A percentile compares a stretch with the other conserved stretches of the same genome.
phyloP scores from a whole-genome alignment of 2,113 vertebrate species.

The Sakesphorus luctuosus region DNA sequence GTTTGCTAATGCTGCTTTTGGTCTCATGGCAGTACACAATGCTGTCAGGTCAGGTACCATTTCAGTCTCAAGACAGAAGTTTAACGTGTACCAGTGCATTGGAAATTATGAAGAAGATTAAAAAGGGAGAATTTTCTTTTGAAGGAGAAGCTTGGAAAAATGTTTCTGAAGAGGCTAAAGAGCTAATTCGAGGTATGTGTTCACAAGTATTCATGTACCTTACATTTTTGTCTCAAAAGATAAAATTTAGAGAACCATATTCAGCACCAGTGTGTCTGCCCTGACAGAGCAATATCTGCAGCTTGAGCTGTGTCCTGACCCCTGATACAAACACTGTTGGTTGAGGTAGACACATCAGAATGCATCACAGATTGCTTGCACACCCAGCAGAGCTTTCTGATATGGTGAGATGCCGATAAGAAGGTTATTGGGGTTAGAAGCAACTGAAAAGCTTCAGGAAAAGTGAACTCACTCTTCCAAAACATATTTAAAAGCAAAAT shows the following conservation, averaged over 20 bases:
- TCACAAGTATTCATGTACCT: not conserved
- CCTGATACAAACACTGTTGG: not conserved
- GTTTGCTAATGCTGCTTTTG: slow-evolving; percentile 23
- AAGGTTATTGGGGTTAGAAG: not conserved
- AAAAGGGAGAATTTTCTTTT: slow-evolving; percentile 97
- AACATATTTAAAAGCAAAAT: not conserved
- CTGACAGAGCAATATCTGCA: not conserved
- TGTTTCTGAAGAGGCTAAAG: slow-evolving; percentile 95
- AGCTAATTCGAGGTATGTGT: slow-evolving; percentile 90
- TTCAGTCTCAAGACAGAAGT: slow-evolving; percentile 93
- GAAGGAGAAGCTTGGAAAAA: slow-evolving; percentile 96
- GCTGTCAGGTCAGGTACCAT: slow-evolving; percentile 97
- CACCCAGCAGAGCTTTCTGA: not conserved
- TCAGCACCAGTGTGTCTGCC: not conserved
- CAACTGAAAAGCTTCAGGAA: not conserved
- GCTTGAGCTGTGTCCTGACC: not conserved
- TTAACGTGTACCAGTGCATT: slow-evolving; percentile 90
- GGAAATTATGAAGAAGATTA: slow-evolving; percentile 99
- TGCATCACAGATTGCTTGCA: not conserved
- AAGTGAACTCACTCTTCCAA: not conserved
- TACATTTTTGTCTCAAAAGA: not conserved
- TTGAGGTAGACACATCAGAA: not conserved
- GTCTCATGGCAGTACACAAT: slow-evolving; percentile 88
- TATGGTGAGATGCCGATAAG: not conserved
- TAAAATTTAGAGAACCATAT: not conserved